Conservation (phyloP, 2,888 invertebrate species). For the Actias luna region DNA sequence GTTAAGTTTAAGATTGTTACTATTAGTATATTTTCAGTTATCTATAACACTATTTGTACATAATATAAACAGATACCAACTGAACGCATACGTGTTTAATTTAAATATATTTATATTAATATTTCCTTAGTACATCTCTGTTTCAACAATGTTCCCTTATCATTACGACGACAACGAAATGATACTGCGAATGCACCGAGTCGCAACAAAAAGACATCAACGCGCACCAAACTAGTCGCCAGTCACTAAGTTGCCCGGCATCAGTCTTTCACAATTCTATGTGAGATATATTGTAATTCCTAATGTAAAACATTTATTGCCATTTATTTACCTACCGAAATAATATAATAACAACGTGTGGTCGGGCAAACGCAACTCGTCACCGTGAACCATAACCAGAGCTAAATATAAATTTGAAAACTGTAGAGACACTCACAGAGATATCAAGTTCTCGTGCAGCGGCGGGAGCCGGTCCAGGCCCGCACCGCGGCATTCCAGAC, state of each 20-base stretch:
- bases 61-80: no score
- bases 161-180: neutral
- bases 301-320: neutral
- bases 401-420: neutral
- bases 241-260: neutral
- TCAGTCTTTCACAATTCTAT: neutral
- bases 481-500: slow-evolving; percentile 54
- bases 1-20: no score
- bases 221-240: slow-evolving; percentile 19
- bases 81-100: no score
- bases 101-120: no score
- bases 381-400: neutral
- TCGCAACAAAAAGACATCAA: slow-evolving; percentile 34
- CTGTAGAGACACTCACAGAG: slow-evolving; percentile 47
- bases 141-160: no score
- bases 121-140: no score
- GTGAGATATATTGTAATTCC: neutral
- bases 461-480: slow-evolving; percentile 55
- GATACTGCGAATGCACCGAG: neutral
- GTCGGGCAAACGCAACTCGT: neutral
- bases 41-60: no score
- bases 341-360: neutral
- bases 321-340: no score
- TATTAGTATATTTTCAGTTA: no score
- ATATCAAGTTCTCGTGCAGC: slow-evolving; percentile 47